Conservation (phyloP, 2,113 vertebrate genomes). For the Circaetus cinerascens region DNA sequence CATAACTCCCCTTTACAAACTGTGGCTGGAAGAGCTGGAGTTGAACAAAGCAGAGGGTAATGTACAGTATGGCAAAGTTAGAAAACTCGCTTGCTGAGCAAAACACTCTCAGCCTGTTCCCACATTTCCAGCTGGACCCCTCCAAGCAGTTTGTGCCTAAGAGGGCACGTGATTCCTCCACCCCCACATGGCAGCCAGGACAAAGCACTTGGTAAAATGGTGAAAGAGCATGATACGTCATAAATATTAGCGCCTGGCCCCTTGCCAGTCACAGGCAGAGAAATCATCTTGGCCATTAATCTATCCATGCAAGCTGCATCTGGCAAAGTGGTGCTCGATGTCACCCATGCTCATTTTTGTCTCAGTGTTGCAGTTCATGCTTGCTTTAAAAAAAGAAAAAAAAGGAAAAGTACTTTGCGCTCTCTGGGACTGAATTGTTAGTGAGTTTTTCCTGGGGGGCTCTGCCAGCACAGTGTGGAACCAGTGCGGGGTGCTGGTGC, state of each 20-base stretch:
- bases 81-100: not conserved
- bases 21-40: not conserved
- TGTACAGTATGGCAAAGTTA: not conserved
- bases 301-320: not conserved
- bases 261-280: constrained; percentile 26
- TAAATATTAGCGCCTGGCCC: constrained; percentile 14
- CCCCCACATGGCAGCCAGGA: constrained; percentile 4
- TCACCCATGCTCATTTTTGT: not conserved
- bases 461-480: not conserved
- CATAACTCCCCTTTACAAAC: not conserved
- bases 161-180: not conserved
- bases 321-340: not conserved
- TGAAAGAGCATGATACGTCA: not conserved
- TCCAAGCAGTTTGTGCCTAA: not conserved
- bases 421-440: not conserved
- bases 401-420: not conserved
- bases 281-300: not conserved
- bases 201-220: not conserved
- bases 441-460: not conserved
- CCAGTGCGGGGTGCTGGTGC: not conserved
- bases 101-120: not conserved
- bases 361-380: not conserved
- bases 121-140: not conserved
- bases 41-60: not conserved
- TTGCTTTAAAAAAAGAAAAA: not conserved